A percentile compares a stretch with the other conserved stretches of the same genome.
These are phyloP conservation scores for Diachasmimorpha longicaudata DNA, from an alignment of 1,140 invertebrate genomes.

Conservation along the genomic window DNA sequence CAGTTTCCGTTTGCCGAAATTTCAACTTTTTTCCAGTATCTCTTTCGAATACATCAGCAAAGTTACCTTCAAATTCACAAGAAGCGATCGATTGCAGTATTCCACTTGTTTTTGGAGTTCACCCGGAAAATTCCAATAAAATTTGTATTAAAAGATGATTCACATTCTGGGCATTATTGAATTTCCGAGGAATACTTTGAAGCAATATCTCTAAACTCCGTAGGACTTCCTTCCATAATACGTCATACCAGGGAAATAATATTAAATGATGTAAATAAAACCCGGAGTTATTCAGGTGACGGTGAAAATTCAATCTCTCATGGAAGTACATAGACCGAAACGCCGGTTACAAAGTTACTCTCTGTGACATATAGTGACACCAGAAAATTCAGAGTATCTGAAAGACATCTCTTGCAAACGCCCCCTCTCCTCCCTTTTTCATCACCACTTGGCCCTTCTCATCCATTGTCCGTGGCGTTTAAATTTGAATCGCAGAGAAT, in stretches of 20 bases:
- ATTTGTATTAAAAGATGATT: background rate
- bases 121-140: background rate
- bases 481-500: constrained; percentile 58
- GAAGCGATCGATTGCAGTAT: no score
- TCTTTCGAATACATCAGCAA: no score
- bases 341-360: background rate
- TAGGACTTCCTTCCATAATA: background rate
- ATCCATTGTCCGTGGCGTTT: constrained; percentile 52
- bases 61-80: no score
- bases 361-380: background rate
- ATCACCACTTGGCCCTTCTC: background rate
- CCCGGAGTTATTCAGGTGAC: background rate
- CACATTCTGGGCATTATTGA: background rate
- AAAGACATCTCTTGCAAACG: constrained; percentile 1
- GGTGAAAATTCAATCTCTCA: background rate
- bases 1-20: no score
- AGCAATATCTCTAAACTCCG: background rate
- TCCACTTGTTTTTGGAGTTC: background rate
- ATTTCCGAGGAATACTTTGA: background rate
- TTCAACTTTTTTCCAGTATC: no score
- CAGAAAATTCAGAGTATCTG: background rate
- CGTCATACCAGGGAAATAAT: background rate
- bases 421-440: constrained; percentile 35
- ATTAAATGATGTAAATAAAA: background rate
- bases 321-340: background rate